These are phyloP conservation scores for Oscheius sp. DNA, from an alignment of 2,888 invertebrate species.

Conservation along the genomic window DNA sequence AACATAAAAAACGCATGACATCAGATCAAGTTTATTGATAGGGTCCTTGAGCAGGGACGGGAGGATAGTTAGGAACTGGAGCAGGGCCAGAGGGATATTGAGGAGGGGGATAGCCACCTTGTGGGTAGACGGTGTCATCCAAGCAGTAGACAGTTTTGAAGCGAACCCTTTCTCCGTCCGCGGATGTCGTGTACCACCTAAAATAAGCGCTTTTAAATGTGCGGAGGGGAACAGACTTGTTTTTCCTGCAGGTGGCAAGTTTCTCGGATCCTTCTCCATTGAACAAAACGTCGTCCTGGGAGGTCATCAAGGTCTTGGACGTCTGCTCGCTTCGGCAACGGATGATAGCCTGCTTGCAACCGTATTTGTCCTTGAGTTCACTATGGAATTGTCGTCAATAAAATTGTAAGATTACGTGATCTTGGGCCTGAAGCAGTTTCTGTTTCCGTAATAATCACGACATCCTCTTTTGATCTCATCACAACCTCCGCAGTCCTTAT, in stretches of 20 bases:
- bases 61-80: not conserved
- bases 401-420: not conserved
- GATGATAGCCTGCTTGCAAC: not conserved
- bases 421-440: not conserved
- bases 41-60: not conserved
- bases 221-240: not conserved
- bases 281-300: not conserved
- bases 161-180: not conserved
- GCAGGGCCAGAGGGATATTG: not conserved
- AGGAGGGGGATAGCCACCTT: not conserved
- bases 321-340: not conserved
- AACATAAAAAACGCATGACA: not conserved
- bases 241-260: not conserved
- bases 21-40: not conserved
- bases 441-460: not conserved
- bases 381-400: not conserved
- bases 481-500: not conserved
- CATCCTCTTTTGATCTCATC: not conserved
- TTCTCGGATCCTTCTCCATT: slow-evolving; percentile 13
- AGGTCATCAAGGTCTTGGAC: not conserved
- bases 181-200: not conserved
- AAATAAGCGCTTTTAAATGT: not conserved
- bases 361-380: not conserved
- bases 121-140: not conserved
- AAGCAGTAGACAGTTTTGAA: not conserved